phyloP scores from a whole-genome alignment of 1,140 invertebrate genomes.

The Luehdorfia chinensis region DNA sequence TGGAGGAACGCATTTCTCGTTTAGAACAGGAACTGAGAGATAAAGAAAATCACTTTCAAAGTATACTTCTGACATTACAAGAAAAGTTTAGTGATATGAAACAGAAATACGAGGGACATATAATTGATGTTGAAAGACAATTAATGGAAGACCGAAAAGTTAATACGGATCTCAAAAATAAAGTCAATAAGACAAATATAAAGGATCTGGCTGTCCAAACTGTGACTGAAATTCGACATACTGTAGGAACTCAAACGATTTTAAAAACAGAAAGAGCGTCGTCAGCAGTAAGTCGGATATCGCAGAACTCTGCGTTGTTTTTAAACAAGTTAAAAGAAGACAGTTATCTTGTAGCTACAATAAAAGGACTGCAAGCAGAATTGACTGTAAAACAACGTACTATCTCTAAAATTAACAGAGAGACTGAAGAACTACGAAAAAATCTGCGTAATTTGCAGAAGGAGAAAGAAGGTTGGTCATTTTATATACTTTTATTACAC shows the following conservation, averaged over 20 bases:
- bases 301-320: conserved; percentile 76
- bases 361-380: conserved; percentile 86
- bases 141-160: conserved; percentile 78
- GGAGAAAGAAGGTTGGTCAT: conserved; percentile 81
- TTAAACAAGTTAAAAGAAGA: conserved; percentile 83
- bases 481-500: too few relatives aligned
- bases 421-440: conserved; percentile 85
- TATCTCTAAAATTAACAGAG: conserved; percentile 82
- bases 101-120: conserved; percentile 84
- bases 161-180: conserved; percentile 77
- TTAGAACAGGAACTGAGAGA: conserved; percentile 82
- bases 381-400: conserved; percentile 84
- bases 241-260: conserved; percentile 53
- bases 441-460: conserved; percentile 85
- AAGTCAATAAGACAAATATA: conserved; percentile 63
- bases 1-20: conserved; percentile 83
- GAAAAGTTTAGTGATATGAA: conserved; percentile 86
- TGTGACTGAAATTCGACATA: conserved; percentile 26
- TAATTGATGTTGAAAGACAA: conserved; percentile 84
- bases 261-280: conserved; percentile 50
- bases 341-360: conserved; percentile 85
- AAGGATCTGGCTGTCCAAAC: conserved; percentile 52
- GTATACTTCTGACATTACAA: conserved; percentile 83
- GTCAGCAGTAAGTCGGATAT: conserved; percentile 68
- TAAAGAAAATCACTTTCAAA: conserved; percentile 83